These are phyloP conservation scores for Pantherophis alleghaniensis DNA, from an alignment of 2,797 vertebrate genomes.

Conservation along the genomic window DNA sequence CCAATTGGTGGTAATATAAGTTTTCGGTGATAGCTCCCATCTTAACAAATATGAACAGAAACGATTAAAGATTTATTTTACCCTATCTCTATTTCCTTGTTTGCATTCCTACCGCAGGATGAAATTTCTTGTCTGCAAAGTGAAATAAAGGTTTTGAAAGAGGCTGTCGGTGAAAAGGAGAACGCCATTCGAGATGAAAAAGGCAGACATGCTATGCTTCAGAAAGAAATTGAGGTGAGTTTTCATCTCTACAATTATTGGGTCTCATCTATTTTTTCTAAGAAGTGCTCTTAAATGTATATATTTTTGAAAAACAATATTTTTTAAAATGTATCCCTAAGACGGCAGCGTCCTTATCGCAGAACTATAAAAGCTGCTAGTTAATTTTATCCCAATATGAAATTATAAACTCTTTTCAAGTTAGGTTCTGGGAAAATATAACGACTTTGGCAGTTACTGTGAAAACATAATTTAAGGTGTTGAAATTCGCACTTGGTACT, in stretches of 20 bases:
- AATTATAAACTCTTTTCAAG: background rate
- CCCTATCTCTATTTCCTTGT: background rate
- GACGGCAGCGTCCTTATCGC: too few relatives aligned
- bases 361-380: background rate
- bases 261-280: background rate
- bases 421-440: background rate
- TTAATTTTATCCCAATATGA: background rate
- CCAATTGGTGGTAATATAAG: background rate
- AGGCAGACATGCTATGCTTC: constrained; percentile 69
- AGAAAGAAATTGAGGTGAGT: constrained; percentile 76
- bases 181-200: constrained; percentile 65
- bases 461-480: background rate
- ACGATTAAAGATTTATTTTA: background rate
- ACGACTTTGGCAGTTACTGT: background rate
- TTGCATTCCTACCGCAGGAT: constrained; percentile 58
- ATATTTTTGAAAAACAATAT: background rate
- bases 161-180: constrained; percentile 60
- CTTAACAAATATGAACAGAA: background rate
- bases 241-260: background rate
- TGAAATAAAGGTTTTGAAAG: constrained; percentile 61
- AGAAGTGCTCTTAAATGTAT: background rate
- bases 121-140: constrained; percentile 64
- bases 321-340: background rate
- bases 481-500: background rate
- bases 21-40: background rate